Percentiles rank a stretch among this genome's conserved stretches.
phyloP scores from a whole-genome alignment of 1,140 invertebrate species.

The Philopotamus ludificatus region DNA sequence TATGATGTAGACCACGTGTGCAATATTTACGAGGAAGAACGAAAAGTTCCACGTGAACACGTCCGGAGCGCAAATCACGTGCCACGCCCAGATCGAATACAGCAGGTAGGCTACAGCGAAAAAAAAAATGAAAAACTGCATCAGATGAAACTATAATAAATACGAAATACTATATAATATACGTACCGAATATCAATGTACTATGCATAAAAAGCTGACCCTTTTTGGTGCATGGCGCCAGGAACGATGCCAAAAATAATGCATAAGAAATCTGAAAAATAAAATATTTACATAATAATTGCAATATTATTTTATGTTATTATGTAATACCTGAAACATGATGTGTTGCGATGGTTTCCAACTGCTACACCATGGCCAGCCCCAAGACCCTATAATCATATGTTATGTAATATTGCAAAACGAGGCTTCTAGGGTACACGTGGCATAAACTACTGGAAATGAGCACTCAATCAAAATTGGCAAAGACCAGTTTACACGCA shows the following conservation, averaged over 20 bases:
- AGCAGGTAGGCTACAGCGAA: constrained; percentile 69
- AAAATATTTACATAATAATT: neutral
- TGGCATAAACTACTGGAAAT: neutral
- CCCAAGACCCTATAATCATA: constrained; percentile 54
- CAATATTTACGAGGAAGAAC: constrained; percentile 81
- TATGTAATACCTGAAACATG: constrained; percentile 55
- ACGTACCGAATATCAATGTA: constrained; percentile 72
- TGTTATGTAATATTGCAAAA: neutral
- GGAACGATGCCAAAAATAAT: constrained; percentile 72
- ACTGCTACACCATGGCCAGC: constrained; percentile 63
- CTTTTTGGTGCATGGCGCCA: constrained; percentile 73
- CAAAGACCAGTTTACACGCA: neutral
- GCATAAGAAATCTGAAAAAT: constrained; percentile 71
- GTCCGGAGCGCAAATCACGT: constrained; percentile 83
- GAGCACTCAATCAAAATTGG: neutral
- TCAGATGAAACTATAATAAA: constrained; percentile 9
- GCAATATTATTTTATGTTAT: neutral
- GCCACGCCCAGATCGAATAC: constrained; percentile 86
- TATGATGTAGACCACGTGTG: constrained; percentile 77
- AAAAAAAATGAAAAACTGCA: constrained; percentile 2
- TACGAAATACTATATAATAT: neutral
- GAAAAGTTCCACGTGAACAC: constrained; percentile 88
- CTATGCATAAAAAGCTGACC: constrained; percentile 81
- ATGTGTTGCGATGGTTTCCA: constrained; percentile 71
- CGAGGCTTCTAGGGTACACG: neutral